These are phyloP conservation scores for fruit fly (Drosophila melanogaster) DNA, from an alignment of 1,140 invertebrate genomes.

Conservation along the genomic window DNA sequence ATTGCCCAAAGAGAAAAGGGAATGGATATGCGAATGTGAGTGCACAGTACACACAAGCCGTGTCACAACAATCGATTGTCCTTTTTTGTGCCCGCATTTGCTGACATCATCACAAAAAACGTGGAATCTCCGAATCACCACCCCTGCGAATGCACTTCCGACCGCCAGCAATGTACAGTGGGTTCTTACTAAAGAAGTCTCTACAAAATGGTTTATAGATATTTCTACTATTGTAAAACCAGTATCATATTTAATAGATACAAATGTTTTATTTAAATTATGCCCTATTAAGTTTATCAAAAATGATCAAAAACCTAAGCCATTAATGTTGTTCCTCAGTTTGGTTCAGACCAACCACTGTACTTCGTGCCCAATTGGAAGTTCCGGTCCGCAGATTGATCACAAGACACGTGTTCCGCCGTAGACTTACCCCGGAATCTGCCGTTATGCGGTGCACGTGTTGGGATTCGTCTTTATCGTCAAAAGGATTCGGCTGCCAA, in stretches of 20 bases:
- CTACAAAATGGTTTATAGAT: too few species aligned
- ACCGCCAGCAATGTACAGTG: slow-evolving; percentile 47
- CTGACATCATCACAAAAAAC: slow-evolving; percentile 69
- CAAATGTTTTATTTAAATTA: background rate
- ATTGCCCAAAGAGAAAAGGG: slow-evolving; percentile 27
- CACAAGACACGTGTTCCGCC: slow-evolving; percentile 67
- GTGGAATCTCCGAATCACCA: slow-evolving; percentile 28
- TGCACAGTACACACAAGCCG: slow-evolving; percentile 48
- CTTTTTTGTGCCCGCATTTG: slow-evolving; percentile 75
- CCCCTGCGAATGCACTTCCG: slow-evolving; percentile 58
- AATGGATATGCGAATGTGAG: slow-evolving; percentile 10
- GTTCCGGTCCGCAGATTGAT: slow-evolving; percentile 49
- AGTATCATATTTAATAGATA: too few species aligned
- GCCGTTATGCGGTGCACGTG: slow-evolving; percentile 59
- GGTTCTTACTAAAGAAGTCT: background rate
- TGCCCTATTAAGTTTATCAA: background rate
- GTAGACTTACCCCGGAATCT: slow-evolving; percentile 44
- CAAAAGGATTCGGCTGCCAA: slow-evolving; percentile 50
- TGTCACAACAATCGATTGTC: slow-evolving; percentile 82
- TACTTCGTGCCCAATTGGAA: slow-evolving; percentile 56
- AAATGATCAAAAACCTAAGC: background rate
- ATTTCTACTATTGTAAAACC: too few species aligned
- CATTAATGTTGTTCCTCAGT: background rate
- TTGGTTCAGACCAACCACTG: background rate
- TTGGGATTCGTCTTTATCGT: slow-evolving; percentile 41